phyloP scores from a whole-genome alignment of 1,140 invertebrate genomes.

The Cotesia glomerata region DNA sequence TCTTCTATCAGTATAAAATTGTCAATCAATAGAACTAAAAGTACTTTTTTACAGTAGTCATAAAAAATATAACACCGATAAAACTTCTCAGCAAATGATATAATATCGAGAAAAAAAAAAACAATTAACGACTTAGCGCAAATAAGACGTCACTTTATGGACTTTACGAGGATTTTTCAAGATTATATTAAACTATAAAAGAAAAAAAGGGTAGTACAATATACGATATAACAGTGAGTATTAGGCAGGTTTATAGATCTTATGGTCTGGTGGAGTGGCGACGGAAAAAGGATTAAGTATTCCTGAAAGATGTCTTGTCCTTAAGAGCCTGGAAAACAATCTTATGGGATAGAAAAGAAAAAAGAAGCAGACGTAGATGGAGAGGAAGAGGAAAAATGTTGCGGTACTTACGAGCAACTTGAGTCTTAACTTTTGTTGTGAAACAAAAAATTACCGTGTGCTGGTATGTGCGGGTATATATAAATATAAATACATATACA shows the following conservation, averaged over 20 bases:
- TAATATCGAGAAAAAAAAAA: no score
- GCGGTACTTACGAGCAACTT: constrained; percentile 4
- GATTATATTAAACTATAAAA: not conserved
- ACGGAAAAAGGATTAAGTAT: constrained; percentile 2
- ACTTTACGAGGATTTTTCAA: not conserved
- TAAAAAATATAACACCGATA: no score
- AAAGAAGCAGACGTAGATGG: not conserved
- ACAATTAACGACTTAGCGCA: no score
- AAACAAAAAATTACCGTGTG: not conserved
- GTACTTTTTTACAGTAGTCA: no score
- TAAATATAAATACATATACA: not conserved
- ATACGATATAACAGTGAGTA: no score
- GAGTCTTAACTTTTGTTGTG: not conserved
- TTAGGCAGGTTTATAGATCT: no score
- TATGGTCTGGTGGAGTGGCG: not conserved
- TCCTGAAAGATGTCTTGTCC: constrained; percentile 1
- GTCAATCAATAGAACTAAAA: no score
- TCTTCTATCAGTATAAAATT: no score
- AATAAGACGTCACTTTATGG: not conserved
- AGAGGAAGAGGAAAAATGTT: constrained; percentile 2
- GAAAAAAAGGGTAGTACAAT: no score
- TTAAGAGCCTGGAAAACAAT: constrained; percentile 21
- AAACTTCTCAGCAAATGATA: no score
- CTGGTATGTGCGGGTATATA: not conserved
- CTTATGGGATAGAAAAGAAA: not conserved